Percentiles rank a stretch among this genome's conserved stretches.
Conservation (phyloP, 2,113 vertebrate species). For the rabbit (Oryctolagus cuniculus) region DNA sequence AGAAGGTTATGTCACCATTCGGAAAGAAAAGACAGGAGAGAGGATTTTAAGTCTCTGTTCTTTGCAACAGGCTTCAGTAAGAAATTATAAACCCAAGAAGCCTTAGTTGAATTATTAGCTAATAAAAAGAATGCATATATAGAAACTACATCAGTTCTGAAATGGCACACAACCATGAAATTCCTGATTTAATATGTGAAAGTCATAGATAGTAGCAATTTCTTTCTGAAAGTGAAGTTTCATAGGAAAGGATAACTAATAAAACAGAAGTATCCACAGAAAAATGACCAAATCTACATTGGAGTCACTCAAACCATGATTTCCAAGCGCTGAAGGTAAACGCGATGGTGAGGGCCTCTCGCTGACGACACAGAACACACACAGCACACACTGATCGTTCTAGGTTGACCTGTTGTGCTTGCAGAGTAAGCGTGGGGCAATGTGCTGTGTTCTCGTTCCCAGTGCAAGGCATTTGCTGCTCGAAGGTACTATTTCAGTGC, state of each 20-base stretch:
- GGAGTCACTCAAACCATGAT: background rate
- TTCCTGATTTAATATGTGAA: conserved; percentile 8
- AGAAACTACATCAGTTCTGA: background rate
- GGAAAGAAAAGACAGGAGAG: conserved; percentile 16
- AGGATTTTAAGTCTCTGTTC: background rate
- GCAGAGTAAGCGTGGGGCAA: background rate
- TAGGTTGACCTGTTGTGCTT: background rate
- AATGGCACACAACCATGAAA: background rate
- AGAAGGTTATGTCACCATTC: background rate
- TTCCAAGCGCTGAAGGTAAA: background rate
- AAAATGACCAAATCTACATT: background rate
- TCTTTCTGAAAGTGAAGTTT: background rate
- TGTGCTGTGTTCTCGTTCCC: background rate
- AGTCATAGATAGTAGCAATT: background rate
- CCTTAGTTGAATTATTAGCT: conserved; percentile 32
- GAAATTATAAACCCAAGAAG: background rate
- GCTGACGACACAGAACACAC: background rate
- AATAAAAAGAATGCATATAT: background rate
- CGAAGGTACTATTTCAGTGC: background rate
- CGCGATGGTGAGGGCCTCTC: background rate
- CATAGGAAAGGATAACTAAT: background rate
- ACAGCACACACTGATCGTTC: background rate
- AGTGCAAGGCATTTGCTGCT: background rate
- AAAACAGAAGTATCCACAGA: background rate
- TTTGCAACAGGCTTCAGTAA: conserved; percentile 4